phyloP scores from a whole-genome alignment of 2,113 vertebrate genomes.

The Chamaea fasciata region DNA sequence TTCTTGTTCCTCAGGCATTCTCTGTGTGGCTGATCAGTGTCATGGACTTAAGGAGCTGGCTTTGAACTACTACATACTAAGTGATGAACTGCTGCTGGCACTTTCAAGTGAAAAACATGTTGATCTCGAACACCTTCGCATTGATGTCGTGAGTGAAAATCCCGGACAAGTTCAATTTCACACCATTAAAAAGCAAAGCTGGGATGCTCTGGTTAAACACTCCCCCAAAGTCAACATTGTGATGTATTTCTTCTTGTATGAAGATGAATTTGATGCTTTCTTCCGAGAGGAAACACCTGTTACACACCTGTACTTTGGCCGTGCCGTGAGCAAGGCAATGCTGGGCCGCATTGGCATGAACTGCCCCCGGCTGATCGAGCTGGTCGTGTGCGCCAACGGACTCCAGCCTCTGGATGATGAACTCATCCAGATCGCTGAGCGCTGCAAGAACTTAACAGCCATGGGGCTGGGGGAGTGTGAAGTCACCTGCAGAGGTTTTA shows the following conservation, averaged over 20 bases:
- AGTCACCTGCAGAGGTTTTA: conserved; percentile 73
- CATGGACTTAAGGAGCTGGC: conserved; percentile 77
- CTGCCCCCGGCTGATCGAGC: conserved; percentile 73
- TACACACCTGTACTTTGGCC: conserved; percentile 76
- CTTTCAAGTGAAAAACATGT: conserved; percentile 77
- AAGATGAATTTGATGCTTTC: conserved; percentile 77
- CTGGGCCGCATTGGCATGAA: conserved; percentile 75
- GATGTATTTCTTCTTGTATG: conserved; percentile 78
- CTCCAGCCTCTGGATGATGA: conserved; percentile 75
- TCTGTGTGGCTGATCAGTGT: conserved; percentile 80
- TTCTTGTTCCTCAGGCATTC: conserved; percentile 64
- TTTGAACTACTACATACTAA: conserved; percentile 77
- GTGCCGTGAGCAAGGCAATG: conserved; percentile 73
- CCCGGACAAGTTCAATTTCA: conserved; percentile 71
- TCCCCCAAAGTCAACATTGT: conserved; percentile 78
- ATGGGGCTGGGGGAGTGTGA: conserved; percentile 77
- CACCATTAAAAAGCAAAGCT: conserved; percentile 75
- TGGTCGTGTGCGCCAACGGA: conserved; percentile 77
- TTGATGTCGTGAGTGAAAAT: conserved; percentile 76
- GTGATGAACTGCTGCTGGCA: conserved; percentile 74
- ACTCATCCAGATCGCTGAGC: conserved; percentile 70
- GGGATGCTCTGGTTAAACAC: conserved; percentile 74
- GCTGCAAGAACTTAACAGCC: conserved; percentile 71
- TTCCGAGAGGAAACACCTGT: conserved; percentile 77
- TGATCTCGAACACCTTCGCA: conserved; percentile 75